Base-by-base conservation (phyloP, 1,140 invertebrate genomes). In the Radopholus similis region DNA sequence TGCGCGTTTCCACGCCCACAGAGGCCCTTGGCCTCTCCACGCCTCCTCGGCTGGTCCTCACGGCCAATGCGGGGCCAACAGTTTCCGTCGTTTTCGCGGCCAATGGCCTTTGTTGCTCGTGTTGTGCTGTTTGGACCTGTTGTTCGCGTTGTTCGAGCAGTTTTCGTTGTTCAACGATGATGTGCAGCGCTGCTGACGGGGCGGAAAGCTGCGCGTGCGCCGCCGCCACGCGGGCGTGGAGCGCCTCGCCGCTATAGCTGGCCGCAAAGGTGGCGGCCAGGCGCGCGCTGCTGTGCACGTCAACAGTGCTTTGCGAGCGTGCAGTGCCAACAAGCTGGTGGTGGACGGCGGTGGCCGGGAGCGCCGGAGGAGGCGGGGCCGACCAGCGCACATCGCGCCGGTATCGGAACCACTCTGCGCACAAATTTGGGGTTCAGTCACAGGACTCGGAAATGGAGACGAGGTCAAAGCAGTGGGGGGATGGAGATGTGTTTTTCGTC, bases 231-330 rank as follows among this genome's bases (percentile, higher is more conserved):
- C n/a, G n/a, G n/a, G n/a, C n/a, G n/a, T n/a, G n/a, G n/a, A n/a
- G n/a, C n/a, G n/a, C n/a, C n/a, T n/a, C n/a, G n/a, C n/a, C n/a
- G n/a, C n/a, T n/a, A n/a, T n/a, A n/a, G n/a, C n/a, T n/a, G n/a
- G n/a, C n/a, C n/a, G n/a, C n/a, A n/a, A n/a, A n/a, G n/a, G n/a
- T n/a, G n/a, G n/a, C n/a, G n/a, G n/a, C n/a, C n/a, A n/a, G n/a
- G n/a, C n/a, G n/a, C n/a, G n/a, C 38, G 18, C 15, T 15, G 53
- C 23, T 51, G 47, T 51, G 47, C 47, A 51, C 47, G 47, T 51
- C 47, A 51, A 51, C 47, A 8, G 47, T 9, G 30, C 9, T 26
- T 51, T 26, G 21, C 30, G 51, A 73, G 70, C 73, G 70, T 77
- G 63, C 63, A 32, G 53, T 76, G 49, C 18, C 54, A 34, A 37